Evolutionary conservation across 2,888 invertebrate species (phyloP), one percentile per base, ranked within the genome.

Genomic region (Odontothrips loti): DNA sequence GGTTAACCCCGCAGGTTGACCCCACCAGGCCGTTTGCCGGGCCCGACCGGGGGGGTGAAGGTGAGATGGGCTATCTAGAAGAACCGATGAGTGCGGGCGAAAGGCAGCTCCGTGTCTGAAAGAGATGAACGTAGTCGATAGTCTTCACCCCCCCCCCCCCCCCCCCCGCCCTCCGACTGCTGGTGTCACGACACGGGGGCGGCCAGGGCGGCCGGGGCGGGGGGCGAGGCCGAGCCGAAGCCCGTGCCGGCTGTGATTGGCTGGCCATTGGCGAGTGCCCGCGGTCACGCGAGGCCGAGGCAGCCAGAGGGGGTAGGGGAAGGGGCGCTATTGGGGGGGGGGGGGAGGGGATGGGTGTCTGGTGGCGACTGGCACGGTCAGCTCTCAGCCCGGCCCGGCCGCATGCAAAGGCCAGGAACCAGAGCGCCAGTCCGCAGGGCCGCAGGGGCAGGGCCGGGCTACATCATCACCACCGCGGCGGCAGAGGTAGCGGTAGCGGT

Each of bases 211-310:
- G 68, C 10, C n/a, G 27, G 27, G 23, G 23, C 68, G 68, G 68
- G 9, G 68, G 68, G 9, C 68, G 68, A 27, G 68, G 68, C 10
- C 23, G 68, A 11, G 68, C 68, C 68, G 68, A 0, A 0, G 68
- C 68, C 68, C 12, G 27, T 12, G 68, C 12, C 68, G 68, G 68
- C 34, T 27, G 27, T 75, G 68, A 75, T 75, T 75, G 68, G 68
- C 23, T 75, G 68, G 68, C 68, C 68, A 75, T 75, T 75, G 68
- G 68, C 68, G 68, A 75, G 68, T 75, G 68, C 68, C 68, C 23
- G 23, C 12, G 68, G 68, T 75, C 68, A 75, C 68, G 68, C 68
- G 68, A 75, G 68, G 34, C 34, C 68, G 68, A 11, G 68, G 23
- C 68, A 23, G 68, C 27, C 68, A 27, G 68, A 27, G 27, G 68